Evolutionary conservation across 2,113 vertebrate species (phyloP), one percentile per base, ranked within the genome.

Genomic region (Thomomys bottae): DNA sequence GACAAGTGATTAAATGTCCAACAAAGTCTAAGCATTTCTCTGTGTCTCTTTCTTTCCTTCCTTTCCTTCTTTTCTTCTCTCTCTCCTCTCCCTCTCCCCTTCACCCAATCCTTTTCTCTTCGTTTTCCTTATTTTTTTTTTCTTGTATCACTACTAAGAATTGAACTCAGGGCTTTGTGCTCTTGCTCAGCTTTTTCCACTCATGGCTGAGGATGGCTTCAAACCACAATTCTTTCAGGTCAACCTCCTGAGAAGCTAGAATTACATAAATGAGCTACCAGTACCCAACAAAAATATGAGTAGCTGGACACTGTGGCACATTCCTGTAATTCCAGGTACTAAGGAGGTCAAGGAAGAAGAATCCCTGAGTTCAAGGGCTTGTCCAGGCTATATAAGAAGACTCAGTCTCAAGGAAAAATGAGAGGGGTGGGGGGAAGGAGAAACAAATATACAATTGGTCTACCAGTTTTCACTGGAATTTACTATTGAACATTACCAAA

Each of bases 1-100:
- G 1, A 86, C 24, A 17, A 83, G 11, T 8, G 36, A 73, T 21
- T 7, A 54, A 54, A 45, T 17, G 32, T 38, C 28, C 20, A 2
- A 63, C 57, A 84, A 84, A 77, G 68, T 1, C 36, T 84, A 78
- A 73, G 40, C 68, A 88, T 83, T 95, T 87, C 49, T 54, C 49
- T 45, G 45, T 45, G 45, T 45, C 45, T 45, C 45, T 45, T 45
- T 54, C 49, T 54, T 54, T 18, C 11, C 49, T 54, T 17, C 49
- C 49, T 54, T 45, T 45, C 18, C 49, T 54, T 54, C 49, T 54
- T 54, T 54, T 54, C 49, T n/a, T n/a, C 49, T 54, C 49, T 54
- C 49, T 54, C 49, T 54, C 49, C 49, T 54, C 49, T 54, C 49
- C 49, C 49, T 17, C 49, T 54, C 49, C 15, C 49, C 49, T 54